Percentiles rank a stretch among this genome's conserved stretches.
Conservation (phyloP, 2,888 invertebrate species). For the Sphinx pinastri region DNA sequence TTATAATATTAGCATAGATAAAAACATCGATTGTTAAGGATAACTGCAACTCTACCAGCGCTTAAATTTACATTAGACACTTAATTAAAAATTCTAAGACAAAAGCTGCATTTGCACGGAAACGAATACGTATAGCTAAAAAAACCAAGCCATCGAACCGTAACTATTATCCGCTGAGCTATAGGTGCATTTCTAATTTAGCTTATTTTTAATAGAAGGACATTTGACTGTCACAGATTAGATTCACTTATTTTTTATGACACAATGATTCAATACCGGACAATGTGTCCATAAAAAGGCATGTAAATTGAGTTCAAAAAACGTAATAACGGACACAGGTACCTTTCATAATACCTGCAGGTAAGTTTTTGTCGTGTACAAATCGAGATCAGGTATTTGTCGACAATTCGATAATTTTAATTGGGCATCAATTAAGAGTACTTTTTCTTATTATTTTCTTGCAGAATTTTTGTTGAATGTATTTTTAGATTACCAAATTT, state of each 20-base stretch:
- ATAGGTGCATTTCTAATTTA: not conserved
- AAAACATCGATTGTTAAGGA: too few relatives aligned
- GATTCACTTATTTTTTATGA: constrained; percentile 12
- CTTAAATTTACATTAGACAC: too few relatives aligned
- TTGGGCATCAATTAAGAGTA: not conserved
- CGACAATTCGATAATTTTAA: not conserved
- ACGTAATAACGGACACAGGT: constrained; percentile 4
- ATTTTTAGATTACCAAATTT: too few relatives aligned
- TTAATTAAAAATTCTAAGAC: too few relatives aligned
- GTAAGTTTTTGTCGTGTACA: not conserved
- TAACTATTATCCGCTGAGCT: not conserved
- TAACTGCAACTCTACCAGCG: too few relatives aligned
- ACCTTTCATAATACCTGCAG: not conserved
- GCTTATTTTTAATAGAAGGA: constrained; percentile 9
- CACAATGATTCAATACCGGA: constrained; percentile 6
- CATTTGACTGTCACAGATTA: constrained; percentile 5
- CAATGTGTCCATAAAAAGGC: constrained; percentile 9
- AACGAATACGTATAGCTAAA: not conserved
- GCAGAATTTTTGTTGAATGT: too few relatives aligned
- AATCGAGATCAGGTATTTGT: not conserved
- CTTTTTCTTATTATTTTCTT: too few relatives aligned
- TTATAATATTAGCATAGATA: too few relatives aligned
- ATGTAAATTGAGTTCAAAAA: constrained; percentile 19
- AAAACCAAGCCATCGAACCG: not conserved
- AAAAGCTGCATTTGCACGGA: not conserved